Evolutionary conservation across 2,797 vertebrate species (phyloP).

Genomic region (Argentina silus): DNA sequence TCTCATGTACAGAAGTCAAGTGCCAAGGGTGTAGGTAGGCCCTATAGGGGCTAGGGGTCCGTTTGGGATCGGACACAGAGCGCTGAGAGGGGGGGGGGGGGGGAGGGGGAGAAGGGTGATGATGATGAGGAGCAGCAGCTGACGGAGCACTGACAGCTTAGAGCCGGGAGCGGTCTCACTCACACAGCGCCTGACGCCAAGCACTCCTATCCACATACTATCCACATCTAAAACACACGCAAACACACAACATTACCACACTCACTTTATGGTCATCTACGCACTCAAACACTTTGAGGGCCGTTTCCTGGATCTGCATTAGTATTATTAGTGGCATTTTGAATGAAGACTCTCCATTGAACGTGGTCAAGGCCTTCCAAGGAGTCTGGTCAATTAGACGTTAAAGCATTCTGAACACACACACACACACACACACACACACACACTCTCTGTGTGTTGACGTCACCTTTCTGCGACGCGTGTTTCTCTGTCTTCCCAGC

Average conservation of each 20-base stretch:
- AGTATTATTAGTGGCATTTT: too few relatives aligned
- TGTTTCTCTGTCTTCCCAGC: conserved; percentile 96
- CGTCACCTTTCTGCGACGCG: conserved; percentile 93
- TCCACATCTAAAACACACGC: neutral
- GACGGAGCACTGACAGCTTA: conserved; percentile 14
- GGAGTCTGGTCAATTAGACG: too few relatives aligned
- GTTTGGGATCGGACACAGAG: neutral
- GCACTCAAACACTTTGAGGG: too few relatives aligned
- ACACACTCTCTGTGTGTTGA: neutral
- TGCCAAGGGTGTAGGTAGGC: neutral
- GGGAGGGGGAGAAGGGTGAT: conserved; percentile 22
- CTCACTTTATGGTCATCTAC: too few relatives aligned
- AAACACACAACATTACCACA: too few relatives aligned
- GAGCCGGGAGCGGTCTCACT: neutral
- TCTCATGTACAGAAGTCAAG: neutral
- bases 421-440: too few relatives aligned
- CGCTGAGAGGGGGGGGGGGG: neutral
- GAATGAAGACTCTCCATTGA: too few relatives aligned
- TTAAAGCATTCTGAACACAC: too few relatives aligned
- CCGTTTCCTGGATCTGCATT: too few relatives aligned
- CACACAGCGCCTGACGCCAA: neutral
- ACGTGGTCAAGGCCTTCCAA: too few relatives aligned
- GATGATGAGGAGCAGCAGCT: conserved; percentile 17
- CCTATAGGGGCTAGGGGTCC: conserved; percentile 16
- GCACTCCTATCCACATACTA: neutral